A percentile compares a stretch with the other conserved stretches of the same genome.
Evolutionary conservation across 1,140 invertebrate species (phyloP).

Genomic region (Ostrea denselamellosa): DNA sequence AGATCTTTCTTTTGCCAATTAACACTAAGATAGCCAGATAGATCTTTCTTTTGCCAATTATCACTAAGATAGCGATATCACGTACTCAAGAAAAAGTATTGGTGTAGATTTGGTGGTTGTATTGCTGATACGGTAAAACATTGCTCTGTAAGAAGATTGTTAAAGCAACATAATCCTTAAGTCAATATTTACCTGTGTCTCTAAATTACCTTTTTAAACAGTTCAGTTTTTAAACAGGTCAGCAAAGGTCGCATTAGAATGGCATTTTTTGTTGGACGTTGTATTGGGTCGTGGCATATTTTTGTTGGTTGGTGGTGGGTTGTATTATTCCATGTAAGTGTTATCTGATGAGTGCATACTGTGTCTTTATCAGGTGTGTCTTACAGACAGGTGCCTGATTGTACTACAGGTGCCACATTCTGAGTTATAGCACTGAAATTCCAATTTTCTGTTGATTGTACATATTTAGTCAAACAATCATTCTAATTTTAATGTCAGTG

Average conservation of each 20-base stretch:
- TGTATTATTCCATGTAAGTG: not conserved
- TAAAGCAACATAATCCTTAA: not conserved
- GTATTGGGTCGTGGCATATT: not conserved
- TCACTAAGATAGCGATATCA: not conserved
- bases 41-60: no score
- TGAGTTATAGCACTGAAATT: no score
- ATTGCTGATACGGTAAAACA: slow-evolving; percentile 4
- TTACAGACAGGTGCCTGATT: not conserved
- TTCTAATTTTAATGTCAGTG: no score
- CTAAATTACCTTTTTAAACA: not conserved
- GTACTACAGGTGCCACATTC: not conserved
- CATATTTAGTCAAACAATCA: no score
- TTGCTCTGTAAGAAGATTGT: slow-evolving; percentile 13
- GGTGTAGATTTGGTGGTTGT: not conserved
- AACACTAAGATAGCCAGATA: no score
- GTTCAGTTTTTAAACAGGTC: not conserved
- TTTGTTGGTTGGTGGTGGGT: not conserved
- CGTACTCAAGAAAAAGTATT: not conserved
- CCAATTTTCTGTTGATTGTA: no score
- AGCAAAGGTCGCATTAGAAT: not conserved
- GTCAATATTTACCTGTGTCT: slow-evolving; percentile 3
- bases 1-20: no score
- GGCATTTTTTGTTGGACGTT: not conserved
- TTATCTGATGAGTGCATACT: not conserved
- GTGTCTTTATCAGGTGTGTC: slow-evolving; percentile 5